These are phyloP conservation scores for Phyllotis vaccarum DNA, from an alignment of 2,797 vertebrate genomes.

Conservation along the genomic window DNA sequence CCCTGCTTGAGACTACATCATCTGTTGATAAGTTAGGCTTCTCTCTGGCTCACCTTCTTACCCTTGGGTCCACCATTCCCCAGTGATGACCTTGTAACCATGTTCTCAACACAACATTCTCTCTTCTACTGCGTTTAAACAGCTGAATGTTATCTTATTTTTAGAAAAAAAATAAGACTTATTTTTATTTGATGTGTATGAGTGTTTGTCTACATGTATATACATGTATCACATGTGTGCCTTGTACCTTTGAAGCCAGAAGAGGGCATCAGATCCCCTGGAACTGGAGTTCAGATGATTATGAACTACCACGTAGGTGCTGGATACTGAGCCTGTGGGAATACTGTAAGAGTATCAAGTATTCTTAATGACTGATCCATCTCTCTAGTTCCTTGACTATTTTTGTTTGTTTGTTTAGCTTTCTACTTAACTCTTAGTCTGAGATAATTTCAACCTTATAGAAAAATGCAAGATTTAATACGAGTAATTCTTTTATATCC, in stretches of 20 bases:
- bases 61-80: background rate
- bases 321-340: background rate
- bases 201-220: background rate
- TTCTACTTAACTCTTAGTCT: constrained; percentile 49
- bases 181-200: background rate
- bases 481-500: background rate
- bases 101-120: background rate
- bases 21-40: background rate
- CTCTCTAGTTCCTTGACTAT: background rate
- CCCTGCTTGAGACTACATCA: background rate
- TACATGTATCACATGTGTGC: too few relatives aligned
- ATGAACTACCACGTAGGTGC: background rate
- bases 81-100: background rate
- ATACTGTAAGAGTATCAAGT: background rate
- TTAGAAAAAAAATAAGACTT: background rate
- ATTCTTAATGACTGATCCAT: background rate
- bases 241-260: background rate
- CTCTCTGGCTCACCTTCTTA: background rate
- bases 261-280: background rate
- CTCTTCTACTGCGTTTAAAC: background rate
- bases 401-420: background rate
- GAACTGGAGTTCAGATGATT: background rate
- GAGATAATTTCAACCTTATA: constrained; percentile 49
- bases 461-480: background rate
- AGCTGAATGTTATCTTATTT: background rate